A percentile compares a stretch with the other conserved stretches of the same genome.
Evolutionary conservation across 2,113 vertebrate genomes (phyloP).

Genomic region (Hucho hucho): DNA sequence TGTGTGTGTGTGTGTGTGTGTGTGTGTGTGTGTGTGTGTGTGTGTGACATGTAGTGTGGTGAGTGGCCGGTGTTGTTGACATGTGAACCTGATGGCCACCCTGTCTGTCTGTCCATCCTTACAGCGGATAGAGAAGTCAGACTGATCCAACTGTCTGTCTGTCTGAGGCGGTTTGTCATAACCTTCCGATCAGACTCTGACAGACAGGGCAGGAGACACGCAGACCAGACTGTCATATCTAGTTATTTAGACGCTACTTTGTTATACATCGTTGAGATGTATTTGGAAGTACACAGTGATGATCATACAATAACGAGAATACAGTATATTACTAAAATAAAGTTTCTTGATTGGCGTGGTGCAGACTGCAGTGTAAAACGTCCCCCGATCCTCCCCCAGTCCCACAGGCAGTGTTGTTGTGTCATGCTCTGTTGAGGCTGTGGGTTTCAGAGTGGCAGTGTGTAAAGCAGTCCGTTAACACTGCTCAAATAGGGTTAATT

Average conservation of each 20-base stretch:
- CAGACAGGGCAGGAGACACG: slow-evolving; percentile 77
- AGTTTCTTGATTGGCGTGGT: not conserved
- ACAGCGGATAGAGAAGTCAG: slow-evolving; percentile 87
- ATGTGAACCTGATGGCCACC: slow-evolving; percentile 90
- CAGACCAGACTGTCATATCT: not conserved
- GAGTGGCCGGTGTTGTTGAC: slow-evolving; percentile 79
- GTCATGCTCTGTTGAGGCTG: slow-evolving; percentile 52
- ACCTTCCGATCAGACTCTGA: slow-evolving; percentile 52
- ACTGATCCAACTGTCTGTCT: slow-evolving; percentile 76
- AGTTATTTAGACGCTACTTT: not conserved
- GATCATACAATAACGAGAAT: not conserved
- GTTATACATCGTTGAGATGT: not conserved
- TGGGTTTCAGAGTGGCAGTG: slow-evolving; percentile 39
- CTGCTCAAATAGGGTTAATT: slow-evolving; percentile 27
- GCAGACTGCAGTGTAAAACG: slow-evolving; percentile 10
- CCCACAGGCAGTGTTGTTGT: not conserved
- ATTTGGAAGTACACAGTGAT: not conserved
- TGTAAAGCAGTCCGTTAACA: slow-evolving; percentile 18
- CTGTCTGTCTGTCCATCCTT: slow-evolving; percentile 63
- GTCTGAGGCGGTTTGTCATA: slow-evolving; percentile 87
- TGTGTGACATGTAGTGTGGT: slow-evolving; percentile 37
- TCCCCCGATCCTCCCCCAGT: not conserved
- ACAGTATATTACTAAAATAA: not conserved
- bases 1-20: too few species aligned
- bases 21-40: too few species aligned